These are phyloP conservation scores for Pentalonia nigronervosa DNA, from an alignment of 1,140 invertebrate species.

Conservation along the genomic window DNA sequence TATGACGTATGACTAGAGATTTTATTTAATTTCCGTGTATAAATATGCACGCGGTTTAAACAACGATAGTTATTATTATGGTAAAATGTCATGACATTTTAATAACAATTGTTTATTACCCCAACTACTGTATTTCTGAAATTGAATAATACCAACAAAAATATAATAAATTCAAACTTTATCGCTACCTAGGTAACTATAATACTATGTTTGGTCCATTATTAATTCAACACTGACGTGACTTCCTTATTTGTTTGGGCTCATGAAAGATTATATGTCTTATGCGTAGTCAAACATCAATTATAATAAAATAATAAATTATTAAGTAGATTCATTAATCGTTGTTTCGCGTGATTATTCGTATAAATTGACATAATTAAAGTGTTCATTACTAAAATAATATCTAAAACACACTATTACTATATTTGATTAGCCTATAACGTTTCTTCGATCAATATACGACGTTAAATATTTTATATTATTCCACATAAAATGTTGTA, in stretches of 20 bases:
- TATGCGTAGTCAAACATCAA: not conserved
- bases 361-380: too few species aligned
- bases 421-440: not conserved
- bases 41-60: not conserved
- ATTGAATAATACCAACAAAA: not conserved
- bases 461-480: too few species aligned
- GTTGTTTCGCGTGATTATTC: not conserved
- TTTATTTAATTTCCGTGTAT: not conserved
- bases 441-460: not conserved
- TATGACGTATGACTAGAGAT: not conserved
- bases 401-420: not conserved
- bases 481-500: too few species aligned
- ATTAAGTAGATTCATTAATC: not conserved
- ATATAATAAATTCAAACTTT: not conserved
- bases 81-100: not conserved
- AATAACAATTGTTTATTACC: not conserved
- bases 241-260: not conserved
- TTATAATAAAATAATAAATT: conserved; percentile 1
- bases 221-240: not conserved
- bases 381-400: not conserved
- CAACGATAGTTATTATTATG: not conserved
- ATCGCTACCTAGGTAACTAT: not conserved
- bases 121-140: too few species aligned
- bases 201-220: not conserved
- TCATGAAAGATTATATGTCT: not conserved